Base-by-base conservation (phyloP, 1,140 invertebrate species). In the Triops cancriformis region DNA sequence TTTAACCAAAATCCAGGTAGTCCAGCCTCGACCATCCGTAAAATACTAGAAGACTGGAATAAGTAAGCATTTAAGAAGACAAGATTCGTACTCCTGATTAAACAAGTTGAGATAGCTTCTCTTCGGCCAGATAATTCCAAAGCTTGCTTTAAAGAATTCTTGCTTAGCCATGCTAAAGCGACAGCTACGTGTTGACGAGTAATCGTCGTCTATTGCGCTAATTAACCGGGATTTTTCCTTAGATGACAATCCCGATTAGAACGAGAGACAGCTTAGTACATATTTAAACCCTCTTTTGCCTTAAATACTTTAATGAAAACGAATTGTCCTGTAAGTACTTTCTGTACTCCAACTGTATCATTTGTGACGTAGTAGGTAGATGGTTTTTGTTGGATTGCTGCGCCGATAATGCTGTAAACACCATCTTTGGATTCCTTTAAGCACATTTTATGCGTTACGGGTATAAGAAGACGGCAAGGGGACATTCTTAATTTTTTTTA, bases 181-280 rank as follows among this genome's bases (percentile, higher is more conserved):
- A 76, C 83, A 84, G 41, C 80, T 31, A 11, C 80, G 77, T 10
- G 75, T 81, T 11, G 42, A 11, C 42, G 79, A 43, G 77, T 80
- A 84, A 77, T 84, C 83, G 14, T 79, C 43, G n/a, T 80, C 80
- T 72, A 84, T 78, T 14, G 82, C 82, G 12, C 83, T 81, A 72
- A 83, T 82, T 12, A 84, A 78, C 76, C 78, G 83, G 0, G 83
- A 83, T 79, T 82, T 82, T 80, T 84, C 83, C 83, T 84, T 26
- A 9, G 31, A 42, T n/a, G n/a, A n/a, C n/a, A n/a, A n/a, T n/a
- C n/a, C n/a, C n/a, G 42, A 45, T 45, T 45, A 45, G 18, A 3
- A 1, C 11, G 18, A 45, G 18, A 18, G 11, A 18, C 18, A 45
- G 43, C 43, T 45, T 45, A 45, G 43, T 45, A 45, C 43, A 11